Percentiles rank a stretch among this genome's conserved stretches.
Conservation (phyloP, 1,140 invertebrate species). For the Alviniconcha marisindica region DNA sequence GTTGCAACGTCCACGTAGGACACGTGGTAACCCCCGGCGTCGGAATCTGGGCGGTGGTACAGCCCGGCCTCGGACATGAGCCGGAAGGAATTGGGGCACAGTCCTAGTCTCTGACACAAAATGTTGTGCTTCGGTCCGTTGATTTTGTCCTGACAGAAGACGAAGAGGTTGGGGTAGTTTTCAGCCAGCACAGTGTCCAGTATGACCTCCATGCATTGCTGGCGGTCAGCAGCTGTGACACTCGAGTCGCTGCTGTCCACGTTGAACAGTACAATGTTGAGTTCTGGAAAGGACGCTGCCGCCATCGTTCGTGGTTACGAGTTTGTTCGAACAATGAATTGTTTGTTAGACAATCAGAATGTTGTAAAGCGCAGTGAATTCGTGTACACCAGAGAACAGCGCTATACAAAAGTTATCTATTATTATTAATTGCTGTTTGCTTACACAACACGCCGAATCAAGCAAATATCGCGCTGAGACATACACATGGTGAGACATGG, state of each 20-base stretch:
- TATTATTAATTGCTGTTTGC: no score
- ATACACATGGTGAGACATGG: no score
- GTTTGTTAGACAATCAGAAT: no score
- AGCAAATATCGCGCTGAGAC: no score
- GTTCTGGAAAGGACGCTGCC: no score
- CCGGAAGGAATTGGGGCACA: not conserved
- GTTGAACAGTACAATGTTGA: slow-evolving; percentile 2
- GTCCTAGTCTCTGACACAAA: not conserved
- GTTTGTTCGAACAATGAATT: no score
- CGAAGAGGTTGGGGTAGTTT: not conserved
- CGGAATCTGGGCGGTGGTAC: not conserved
- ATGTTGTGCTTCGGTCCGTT: not conserved
- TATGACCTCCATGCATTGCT: not conserved
- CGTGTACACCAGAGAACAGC: no score
- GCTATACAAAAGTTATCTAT: no score
- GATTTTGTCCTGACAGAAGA: not conserved
- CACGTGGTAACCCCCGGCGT: not conserved
- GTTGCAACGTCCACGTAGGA: not conserved
- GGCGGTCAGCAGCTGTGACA: not conserved
- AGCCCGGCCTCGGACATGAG: not conserved
- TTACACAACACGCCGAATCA: no score
- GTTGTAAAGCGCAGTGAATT: no score
- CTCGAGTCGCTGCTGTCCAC: not conserved
- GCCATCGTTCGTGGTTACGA: no score
- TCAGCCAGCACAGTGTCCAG: slow-evolving; percentile 1